These are phyloP conservation scores for Hypomesus transpacificus DNA, from an alignment of 2,113 vertebrate species.

Conservation along the genomic window DNA sequence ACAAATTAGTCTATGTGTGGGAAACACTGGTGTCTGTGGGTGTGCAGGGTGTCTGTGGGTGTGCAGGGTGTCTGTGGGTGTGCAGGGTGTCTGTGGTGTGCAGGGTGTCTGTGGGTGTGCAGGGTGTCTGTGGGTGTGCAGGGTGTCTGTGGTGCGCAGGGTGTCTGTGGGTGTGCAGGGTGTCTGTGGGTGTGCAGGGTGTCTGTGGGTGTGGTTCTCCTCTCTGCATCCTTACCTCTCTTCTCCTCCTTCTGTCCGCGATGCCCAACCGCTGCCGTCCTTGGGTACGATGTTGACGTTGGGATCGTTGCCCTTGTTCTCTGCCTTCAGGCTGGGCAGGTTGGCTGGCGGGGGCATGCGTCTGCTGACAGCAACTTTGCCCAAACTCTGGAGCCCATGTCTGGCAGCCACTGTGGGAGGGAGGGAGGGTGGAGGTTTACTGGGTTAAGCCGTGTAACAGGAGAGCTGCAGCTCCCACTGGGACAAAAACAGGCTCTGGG, in stretches of 20 bases:
- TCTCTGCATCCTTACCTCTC: conserved; percentile 79
- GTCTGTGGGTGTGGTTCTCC: neutral
- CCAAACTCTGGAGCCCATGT: conserved; percentile 99
- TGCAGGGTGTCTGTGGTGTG: neutral
- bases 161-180: neutral
- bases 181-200: neutral
- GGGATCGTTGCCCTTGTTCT: conserved; percentile 99
- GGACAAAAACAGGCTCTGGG: no score
- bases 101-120: neutral
- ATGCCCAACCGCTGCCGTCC: conserved; percentile 97
- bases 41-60: neutral
- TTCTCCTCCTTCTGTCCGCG: conserved; percentile 88
- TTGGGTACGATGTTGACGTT: conserved; percentile 98
- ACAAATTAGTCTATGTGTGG: no score
- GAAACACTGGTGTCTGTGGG: no score
- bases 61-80: neutral
- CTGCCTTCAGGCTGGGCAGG: conserved; percentile 95
- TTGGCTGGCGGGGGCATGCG: conserved; percentile 98
- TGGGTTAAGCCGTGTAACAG: no score
- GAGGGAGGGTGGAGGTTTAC: neutral
- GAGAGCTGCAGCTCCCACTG: no score
- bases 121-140: neutral
- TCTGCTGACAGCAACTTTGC: conserved; percentile 94
- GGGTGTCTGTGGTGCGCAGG: neutral
- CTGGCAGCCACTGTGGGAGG: conserved; percentile 84